Conservation (phyloP, 2,797 vertebrate species). For the Ctenosaura bakeri region DNA sequence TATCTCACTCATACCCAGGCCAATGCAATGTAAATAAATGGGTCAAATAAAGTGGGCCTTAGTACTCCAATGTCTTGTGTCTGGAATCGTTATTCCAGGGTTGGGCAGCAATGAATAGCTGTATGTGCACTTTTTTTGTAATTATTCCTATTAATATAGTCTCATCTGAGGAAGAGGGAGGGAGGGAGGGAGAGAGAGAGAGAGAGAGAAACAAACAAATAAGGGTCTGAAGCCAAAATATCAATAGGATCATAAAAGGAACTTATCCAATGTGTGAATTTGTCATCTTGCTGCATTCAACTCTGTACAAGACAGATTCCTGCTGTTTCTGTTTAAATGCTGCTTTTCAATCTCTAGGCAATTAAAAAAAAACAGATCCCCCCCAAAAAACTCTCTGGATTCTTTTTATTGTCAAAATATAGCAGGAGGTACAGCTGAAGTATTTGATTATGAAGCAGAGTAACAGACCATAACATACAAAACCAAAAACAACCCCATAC, state of each 20-base stretch:
- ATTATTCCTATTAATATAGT: not conserved
- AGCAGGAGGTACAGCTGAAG: not conserved
- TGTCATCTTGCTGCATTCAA: not conserved
- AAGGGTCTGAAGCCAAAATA: not conserved
- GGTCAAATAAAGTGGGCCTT: too few species aligned
- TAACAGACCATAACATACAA: too few species aligned
- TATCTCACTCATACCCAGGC: too few species aligned
- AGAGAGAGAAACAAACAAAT: not conserved
- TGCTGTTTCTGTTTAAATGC: conserved; percentile 5
- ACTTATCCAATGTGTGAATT: not conserved
- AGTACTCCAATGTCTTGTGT: too few species aligned
- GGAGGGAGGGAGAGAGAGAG: too few species aligned
- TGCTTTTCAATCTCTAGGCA: not conserved
- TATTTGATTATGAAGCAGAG: too few species aligned
- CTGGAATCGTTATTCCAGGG: too few species aligned
- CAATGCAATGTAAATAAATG: too few species aligned
- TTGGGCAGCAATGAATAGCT: too few species aligned
- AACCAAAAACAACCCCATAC: too few species aligned
- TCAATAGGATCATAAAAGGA: not conserved
- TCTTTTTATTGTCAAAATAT: not conserved
- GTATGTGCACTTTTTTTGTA: not conserved
- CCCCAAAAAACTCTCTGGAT: not conserved
- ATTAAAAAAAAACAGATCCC: not conserved
- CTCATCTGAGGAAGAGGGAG: not conserved
- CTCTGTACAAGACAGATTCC: not conserved